Conservation (phyloP, 2,797 vertebrate species). For the Sebastes baramenuke region DNA sequence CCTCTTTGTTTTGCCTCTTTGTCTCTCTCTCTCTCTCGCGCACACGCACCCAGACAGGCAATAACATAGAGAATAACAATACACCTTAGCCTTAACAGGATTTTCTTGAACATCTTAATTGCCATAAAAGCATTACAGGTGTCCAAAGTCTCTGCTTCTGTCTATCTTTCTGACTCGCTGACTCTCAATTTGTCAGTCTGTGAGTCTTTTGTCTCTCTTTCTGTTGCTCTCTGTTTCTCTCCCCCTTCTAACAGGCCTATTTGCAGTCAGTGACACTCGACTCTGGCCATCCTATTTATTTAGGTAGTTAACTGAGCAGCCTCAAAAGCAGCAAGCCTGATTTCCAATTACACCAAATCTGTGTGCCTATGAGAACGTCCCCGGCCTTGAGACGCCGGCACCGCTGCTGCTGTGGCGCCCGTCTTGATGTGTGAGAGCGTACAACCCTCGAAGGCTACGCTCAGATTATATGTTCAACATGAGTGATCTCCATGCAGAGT, state of each 20-base stretch:
- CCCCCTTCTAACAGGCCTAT: slow-evolving; percentile 22
- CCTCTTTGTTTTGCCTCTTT: slow-evolving; percentile 38
- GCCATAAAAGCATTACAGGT: slow-evolving; percentile 41
- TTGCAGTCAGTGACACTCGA: slow-evolving; percentile 54
- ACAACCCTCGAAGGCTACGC: neutral
- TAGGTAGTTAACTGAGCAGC: slow-evolving; percentile 60
- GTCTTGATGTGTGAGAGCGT: slow-evolving; percentile 4
- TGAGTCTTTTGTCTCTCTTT: neutral
- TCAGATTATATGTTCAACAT: slow-evolving; percentile 20
- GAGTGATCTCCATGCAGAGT: slow-evolving; percentile 11
- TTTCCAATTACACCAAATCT: slow-evolving; percentile 57
- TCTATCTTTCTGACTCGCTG: neutral
- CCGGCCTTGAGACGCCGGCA: slow-evolving; percentile 10
- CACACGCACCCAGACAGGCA: slow-evolving; percentile 15
- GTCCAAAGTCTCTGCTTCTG: slow-evolving; percentile 17
- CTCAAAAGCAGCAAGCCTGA: slow-evolving; percentile 44
- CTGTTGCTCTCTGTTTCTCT: neutral
- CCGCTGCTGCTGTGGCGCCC: neutral
- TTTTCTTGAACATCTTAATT: slow-evolving; percentile 48
- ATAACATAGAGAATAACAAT: slow-evolving; percentile 36
- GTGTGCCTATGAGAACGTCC: slow-evolving; percentile 26
- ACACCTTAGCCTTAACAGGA: slow-evolving; percentile 23
- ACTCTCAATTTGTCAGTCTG: neutral
- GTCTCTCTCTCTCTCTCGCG: neutral
- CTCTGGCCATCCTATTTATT: slow-evolving; percentile 64